Evolutionary conservation across 2,113 vertebrate genomes (phyloP).

Genomic region (Tinamus guttatus): DNA sequence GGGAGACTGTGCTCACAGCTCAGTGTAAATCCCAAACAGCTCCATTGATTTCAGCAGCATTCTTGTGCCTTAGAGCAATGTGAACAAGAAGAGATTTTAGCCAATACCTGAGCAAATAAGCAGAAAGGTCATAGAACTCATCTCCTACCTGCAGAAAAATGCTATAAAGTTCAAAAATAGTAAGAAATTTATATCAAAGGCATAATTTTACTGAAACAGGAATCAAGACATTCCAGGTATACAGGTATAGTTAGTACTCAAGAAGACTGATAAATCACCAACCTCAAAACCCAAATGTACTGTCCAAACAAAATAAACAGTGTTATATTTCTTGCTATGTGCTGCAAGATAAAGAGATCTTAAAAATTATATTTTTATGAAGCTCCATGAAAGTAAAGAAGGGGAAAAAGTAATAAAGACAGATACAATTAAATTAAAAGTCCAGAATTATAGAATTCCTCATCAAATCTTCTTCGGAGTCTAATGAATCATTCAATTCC

Average conservation of each 20-base stretch:
- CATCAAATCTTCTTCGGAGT: constrained; percentile 48
- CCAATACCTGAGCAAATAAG: constrained; percentile 35
- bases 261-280: constrained; percentile 46
- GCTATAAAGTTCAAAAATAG: constrained; percentile 48
- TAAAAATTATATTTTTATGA: constrained; percentile 50
- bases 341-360: constrained; percentile 6
- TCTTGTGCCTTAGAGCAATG: background rate
- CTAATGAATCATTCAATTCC: constrained; percentile 73
- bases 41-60: background rate
- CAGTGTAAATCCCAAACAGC: background rate
- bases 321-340: constrained; percentile 50
- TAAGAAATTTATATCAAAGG: constrained; percentile 56
- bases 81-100: background rate
- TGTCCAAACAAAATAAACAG: constrained; percentile 58
- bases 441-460: constrained; percentile 68
- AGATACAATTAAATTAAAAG: constrained; percentile 62
- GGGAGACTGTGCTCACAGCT: background rate
- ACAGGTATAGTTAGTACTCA: background rate
- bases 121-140: constrained; percentile 30
- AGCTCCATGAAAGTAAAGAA: constrained; percentile 23
- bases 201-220: constrained; percentile 45
- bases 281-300: constrained; percentile 37
- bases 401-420: constrained; percentile 11
- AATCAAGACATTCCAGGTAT: constrained; percentile 8
- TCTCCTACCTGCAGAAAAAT: constrained; percentile 38